Percentiles rank a stretch among this genome's conserved stretches.
Conservation (phyloP, 2,797 vertebrate species). For the Notolepis coatsorum region DNA sequence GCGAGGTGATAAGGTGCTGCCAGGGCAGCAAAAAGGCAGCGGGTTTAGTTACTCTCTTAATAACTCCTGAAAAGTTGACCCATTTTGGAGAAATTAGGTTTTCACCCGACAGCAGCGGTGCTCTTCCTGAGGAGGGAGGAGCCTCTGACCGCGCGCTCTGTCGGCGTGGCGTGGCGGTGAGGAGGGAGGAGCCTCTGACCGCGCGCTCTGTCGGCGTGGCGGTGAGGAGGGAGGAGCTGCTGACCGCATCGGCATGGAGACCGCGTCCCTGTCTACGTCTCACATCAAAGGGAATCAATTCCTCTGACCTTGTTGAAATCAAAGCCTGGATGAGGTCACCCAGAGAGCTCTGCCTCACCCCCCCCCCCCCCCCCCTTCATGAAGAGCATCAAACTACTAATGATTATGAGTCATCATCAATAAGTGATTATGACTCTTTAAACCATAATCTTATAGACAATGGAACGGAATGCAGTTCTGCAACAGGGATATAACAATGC, state of each 20-base stretch:
- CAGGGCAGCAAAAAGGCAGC: no score
- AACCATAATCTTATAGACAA: constrained; percentile 33
- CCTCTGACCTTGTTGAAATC: constrained; percentile 67
- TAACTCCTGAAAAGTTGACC: no score
- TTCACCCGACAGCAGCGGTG: no score
- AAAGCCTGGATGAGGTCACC: constrained; percentile 38
- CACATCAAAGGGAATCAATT: constrained; percentile 60
- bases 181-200: constrained; percentile 2
- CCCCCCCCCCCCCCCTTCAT: constrained; percentile 20
- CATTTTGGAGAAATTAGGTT: no score
- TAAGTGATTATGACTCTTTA: constrained; percentile 59
- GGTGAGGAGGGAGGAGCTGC: neutral
- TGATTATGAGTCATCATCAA: constrained; percentile 61
- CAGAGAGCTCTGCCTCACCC: constrained; percentile 24
- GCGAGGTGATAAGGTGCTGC: no score
- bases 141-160: constrained; percentile 16
- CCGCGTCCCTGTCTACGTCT: constrained; percentile 45
- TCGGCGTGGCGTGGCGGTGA: constrained; percentile 1
- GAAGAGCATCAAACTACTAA: constrained; percentile 39
- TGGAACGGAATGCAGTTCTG: constrained; percentile 15
- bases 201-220: constrained; percentile 9
- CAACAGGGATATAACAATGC: constrained; percentile 1
- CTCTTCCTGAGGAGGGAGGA: neutral
- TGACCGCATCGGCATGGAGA: constrained; percentile 35
- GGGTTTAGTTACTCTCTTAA: no score